These are phyloP conservation scores for Aphis craccivora DNA, from an alignment of 1,140 invertebrate species.

Conservation along the genomic window DNA sequence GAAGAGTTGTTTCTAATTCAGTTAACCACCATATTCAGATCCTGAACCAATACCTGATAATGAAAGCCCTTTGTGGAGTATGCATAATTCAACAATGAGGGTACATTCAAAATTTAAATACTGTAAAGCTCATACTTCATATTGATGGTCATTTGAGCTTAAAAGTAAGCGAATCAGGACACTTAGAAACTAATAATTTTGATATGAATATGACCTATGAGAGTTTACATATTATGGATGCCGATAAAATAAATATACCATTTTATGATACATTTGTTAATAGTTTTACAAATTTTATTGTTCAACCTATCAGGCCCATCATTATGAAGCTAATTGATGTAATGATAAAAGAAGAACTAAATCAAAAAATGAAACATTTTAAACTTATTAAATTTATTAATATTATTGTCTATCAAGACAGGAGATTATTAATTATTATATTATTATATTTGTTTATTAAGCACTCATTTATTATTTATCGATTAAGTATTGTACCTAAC, in stretches of 20 bases:
- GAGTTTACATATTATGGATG: constrained; percentile 46
- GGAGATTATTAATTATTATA: too few species aligned
- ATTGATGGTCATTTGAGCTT: constrained; percentile 73
- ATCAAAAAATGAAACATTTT: too few species aligned
- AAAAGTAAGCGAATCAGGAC: constrained; percentile 68
- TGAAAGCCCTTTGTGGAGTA: constrained; percentile 76
- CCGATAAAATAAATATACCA: constrained; percentile 45
- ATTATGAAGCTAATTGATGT: constrained; percentile 72
- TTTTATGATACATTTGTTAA: constrained; percentile 50
- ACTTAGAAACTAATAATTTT: constrained; percentile 66
- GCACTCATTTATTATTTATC: too few species aligned
- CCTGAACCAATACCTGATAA: constrained; percentile 81
- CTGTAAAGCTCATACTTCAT: constrained; percentile 76
- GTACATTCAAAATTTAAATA: constrained; percentile 81
- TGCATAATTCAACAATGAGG: constrained; percentile 75
- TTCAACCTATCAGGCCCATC: constrained; percentile 71
- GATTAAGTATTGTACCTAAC: too few species aligned
- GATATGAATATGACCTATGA: constrained; percentile 52
- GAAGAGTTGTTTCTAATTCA: too few species aligned
- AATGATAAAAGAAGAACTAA: too few species aligned
- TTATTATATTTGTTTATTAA: too few species aligned
- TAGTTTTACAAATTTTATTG: constrained; percentile 61
- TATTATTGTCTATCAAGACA: too few species aligned
- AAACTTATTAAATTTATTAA: too few species aligned
- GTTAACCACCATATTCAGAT: constrained; percentile 73